Conservation (phyloP, 2,113 vertebrate species). For the Vombatus ursinus region DNA sequence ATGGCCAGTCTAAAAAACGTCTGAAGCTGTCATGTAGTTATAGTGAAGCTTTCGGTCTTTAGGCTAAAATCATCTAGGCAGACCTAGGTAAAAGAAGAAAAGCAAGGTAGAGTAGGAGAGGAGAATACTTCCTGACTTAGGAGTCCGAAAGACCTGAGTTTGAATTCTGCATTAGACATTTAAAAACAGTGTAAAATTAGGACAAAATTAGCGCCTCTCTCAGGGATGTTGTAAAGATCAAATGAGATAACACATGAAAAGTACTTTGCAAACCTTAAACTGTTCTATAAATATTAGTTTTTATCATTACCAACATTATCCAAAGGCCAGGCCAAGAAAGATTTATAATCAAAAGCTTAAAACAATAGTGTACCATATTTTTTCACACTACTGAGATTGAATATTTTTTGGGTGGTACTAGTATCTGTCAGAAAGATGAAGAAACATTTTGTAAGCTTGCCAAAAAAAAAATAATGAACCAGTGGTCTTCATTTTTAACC, state of each 20-base stretch:
- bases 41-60: not conserved
- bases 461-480: not conserved
- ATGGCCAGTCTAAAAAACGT: not conserved
- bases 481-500: not conserved
- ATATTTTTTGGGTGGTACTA: no score
- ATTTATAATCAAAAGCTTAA: not conserved
- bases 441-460: not conserved
- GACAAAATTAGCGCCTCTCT: no score
- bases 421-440: no score
- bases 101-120: not conserved
- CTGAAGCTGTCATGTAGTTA: not conserved
- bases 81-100: not conserved
- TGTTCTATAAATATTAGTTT: no score
- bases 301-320: not conserved
- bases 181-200: no score
- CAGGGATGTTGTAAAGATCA: no score
- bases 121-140: no score
- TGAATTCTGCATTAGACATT: no score
- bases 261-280: no score
- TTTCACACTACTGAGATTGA: not conserved
- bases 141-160: no score
- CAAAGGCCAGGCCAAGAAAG: not conserved
- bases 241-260: no score
- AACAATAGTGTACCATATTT: not conserved
- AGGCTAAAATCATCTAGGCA: not conserved